A percentile compares a stretch with the other conserved stretches of the same genome.
phyloP scores from a whole-genome alignment of 2,888 invertebrate genomes.

The Lordiphosa fenestrarum region DNA sequence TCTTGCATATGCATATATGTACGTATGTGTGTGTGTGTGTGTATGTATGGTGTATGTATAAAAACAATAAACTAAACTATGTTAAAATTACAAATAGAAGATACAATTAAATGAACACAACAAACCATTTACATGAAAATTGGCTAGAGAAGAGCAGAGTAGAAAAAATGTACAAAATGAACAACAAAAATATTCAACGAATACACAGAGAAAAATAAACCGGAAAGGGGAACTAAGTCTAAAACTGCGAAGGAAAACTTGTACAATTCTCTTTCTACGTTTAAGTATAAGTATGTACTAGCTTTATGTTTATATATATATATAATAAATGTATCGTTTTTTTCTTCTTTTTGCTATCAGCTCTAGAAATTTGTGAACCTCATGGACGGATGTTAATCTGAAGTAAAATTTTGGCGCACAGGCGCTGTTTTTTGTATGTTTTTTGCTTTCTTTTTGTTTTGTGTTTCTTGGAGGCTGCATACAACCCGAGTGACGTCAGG shows the following conservation, averaged over 20 bases:
- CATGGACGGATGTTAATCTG: conserved; percentile 72
- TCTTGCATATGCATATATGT: conserved; percentile 14
- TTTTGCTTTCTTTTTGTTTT: too few relatives aligned
- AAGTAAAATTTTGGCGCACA: conserved; percentile 68
- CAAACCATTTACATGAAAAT: conserved; percentile 58
- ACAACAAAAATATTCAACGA: conserved; percentile 33
- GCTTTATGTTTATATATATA: conserved; percentile 6
- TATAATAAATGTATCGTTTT: conserved; percentile 35
- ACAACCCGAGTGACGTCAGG: conserved; percentile 63
- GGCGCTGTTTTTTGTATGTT: conserved; percentile 30
- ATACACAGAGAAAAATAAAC: conserved; percentile 4
- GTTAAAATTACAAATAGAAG: conserved; percentile 28
- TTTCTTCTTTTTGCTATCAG: conserved; percentile 28
- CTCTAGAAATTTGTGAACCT: conserved; percentile 57
- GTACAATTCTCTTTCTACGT: conserved; percentile 26
- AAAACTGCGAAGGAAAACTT: conserved; percentile 16
- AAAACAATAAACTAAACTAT: conserved; percentile 32
- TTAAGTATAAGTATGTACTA: conserved; percentile 15
- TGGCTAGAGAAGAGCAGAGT: conserved; percentile 47
- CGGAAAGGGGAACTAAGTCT: conserved; percentile 30
- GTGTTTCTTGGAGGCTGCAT: conserved; percentile 50
- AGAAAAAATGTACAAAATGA: conserved; percentile 38
- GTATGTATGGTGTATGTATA: conserved; percentile 24
- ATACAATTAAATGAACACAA: conserved; percentile 61
- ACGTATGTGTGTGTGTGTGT: conserved; percentile 15